phyloP scores from a whole-genome alignment of 1,140 invertebrate genomes.

The Panagrolaimus sp. region DNA sequence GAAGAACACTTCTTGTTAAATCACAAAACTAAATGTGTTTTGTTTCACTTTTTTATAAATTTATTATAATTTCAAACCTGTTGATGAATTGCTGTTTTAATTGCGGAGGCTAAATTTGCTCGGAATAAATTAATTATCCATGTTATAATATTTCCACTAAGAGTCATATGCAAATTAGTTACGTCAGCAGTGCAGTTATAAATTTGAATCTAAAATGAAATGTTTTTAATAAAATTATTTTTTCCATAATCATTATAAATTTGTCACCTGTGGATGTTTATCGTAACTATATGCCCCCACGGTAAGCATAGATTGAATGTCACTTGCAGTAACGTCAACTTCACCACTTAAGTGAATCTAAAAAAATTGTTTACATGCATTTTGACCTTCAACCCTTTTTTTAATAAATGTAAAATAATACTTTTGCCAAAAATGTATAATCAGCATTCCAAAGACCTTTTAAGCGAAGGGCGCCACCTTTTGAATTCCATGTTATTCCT shows the following conservation, averaged over 20 bases:
- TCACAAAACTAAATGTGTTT: constrained; percentile 45
- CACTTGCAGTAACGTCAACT: constrained; percentile 42
- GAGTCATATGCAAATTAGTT: constrained; percentile 36
- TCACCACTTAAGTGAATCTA: constrained; percentile 43
- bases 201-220: constrained; percentile 30
- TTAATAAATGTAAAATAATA: constrained; percentile 8
- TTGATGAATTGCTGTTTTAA: constrained; percentile 46
- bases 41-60: constrained; percentile 15
- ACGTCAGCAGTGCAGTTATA: constrained; percentile 33
- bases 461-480: constrained; percentile 45
- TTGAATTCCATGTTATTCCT: constrained; percentile 45
- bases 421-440: constrained; percentile 39
- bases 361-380: constrained; percentile 22
- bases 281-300: constrained; percentile 32
- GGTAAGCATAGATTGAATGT: constrained; percentile 39
- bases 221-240: not conserved
- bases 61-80: constrained; percentile 36
- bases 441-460: constrained; percentile 51
- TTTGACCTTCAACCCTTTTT: constrained; percentile 3
- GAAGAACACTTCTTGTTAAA: constrained; percentile 30
- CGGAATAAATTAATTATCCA: constrained; percentile 56
- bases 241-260: not conserved
- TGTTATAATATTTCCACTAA: constrained; percentile 51
- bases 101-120: constrained; percentile 27
- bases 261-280: constrained; percentile 40